Evolutionary conservation across 2,888 invertebrate species (phyloP).

Genomic region (Phanerotoma sp.): DNA sequence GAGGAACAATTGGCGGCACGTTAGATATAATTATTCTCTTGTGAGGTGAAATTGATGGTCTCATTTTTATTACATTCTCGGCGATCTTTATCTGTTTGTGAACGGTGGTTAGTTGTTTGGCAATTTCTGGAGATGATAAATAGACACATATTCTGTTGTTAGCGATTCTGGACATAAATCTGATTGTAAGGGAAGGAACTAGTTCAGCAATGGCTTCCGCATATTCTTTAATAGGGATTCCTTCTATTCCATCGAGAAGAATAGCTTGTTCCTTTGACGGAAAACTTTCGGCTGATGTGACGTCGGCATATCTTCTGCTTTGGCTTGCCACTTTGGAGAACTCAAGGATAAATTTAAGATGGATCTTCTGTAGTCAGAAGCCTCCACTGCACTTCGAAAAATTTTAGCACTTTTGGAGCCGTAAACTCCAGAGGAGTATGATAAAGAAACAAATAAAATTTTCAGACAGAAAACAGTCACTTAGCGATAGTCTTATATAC

Average conservation of each 20-base stretch:
- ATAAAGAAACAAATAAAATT: too few relatives aligned
- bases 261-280: constrained; percentile 21
- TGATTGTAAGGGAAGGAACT: constrained; percentile 6
- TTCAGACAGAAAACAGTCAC: too few relatives aligned
- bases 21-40: constrained; percentile 28
- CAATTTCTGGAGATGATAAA: not conserved
- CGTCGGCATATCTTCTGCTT: not conserved
- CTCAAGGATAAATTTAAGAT: too few relatives aligned
- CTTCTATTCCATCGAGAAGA: constrained; percentile 8
- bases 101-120: not conserved
- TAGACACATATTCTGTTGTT: constrained; percentile 17
- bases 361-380: too few relatives aligned
- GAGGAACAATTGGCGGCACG: constrained; percentile 29
- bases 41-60: constrained; percentile 22
- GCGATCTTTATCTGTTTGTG: not conserved
- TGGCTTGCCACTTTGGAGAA: too few relatives aligned
- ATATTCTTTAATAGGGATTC: constrained; percentile 14
- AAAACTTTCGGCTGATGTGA: constrained; percentile 1
- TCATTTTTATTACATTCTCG: constrained; percentile 9
- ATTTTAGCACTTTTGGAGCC: too few relatives aligned
- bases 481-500: too few relatives aligned
- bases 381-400: too few relatives aligned
- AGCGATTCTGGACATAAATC: constrained; percentile 13
- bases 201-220: constrained; percentile 1
- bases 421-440: too few relatives aligned